These are phyloP conservation scores for Doryteuthis pealeii DNA, from an alignment of 1,140 invertebrate species.

Conservation along the genomic window DNA sequence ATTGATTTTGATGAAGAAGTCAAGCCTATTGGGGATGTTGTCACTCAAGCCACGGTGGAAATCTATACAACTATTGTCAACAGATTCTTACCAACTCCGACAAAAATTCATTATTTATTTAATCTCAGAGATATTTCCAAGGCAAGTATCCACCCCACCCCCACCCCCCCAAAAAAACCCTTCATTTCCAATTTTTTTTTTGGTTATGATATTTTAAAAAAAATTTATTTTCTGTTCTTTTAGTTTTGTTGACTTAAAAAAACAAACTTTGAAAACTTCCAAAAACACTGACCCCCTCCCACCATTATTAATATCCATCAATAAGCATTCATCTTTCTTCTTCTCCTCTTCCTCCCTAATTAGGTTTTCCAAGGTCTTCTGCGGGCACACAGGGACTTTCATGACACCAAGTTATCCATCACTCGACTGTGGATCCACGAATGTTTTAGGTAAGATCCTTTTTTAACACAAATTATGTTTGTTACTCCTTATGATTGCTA, in stretches of 20 bases:
- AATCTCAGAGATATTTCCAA: constrained; percentile 85
- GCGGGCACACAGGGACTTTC: constrained; percentile 73
- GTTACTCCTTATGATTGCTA: no score
- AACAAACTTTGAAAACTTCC: no score
- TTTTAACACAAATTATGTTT: no score
- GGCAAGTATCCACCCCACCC: constrained; percentile 50
- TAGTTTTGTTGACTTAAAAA: no score
- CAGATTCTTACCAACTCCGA: constrained; percentile 80
- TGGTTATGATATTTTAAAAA: no score
- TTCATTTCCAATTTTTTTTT: not conserved
- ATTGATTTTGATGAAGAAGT: constrained; percentile 76
- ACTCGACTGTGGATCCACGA: constrained; percentile 83
- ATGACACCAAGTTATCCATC: constrained; percentile 71
- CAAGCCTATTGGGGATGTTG: constrained; percentile 66
- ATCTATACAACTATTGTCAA: constrained; percentile 72
- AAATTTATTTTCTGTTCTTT: no score
- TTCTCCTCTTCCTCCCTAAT: no score
- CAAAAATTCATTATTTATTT: constrained; percentile 86
- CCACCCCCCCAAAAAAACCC: not conserved
- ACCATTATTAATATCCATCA: no score
- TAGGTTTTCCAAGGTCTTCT: constrained; percentile 75
- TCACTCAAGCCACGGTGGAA: constrained; percentile 72
- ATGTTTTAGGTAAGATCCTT: constrained; percentile 63
- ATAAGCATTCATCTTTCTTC: no score
- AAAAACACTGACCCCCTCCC: no score